These are phyloP conservation scores for Ormyrus labotus DNA, from an alignment of 2,888 invertebrate genomes.

Conservation along the genomic window DNA sequence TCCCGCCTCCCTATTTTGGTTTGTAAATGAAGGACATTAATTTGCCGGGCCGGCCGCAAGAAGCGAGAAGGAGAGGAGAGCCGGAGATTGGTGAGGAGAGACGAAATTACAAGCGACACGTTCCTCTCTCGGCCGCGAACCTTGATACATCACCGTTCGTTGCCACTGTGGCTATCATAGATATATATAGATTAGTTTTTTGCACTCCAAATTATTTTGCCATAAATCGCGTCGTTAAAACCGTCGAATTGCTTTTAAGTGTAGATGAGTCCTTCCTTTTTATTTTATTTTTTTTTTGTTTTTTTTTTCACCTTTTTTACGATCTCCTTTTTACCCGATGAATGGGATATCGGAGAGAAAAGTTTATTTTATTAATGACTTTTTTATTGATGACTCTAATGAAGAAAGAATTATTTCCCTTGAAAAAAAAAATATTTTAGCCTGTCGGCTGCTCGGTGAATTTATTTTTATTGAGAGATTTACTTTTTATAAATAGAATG, in stretches of 20 bases:
- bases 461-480: too few species aligned
- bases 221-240: slow-evolving; percentile 44
- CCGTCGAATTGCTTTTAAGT: slow-evolving; percentile 43
- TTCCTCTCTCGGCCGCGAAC: slow-evolving; percentile 32
- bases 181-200: slow-evolving; percentile 43
- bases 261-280: slow-evolving; percentile 23
- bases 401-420: neutral
- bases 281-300: slow-evolving; percentile 1
- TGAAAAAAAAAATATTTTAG: too few species aligned
- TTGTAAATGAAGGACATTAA: slow-evolving; percentile 63
- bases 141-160: slow-evolving; percentile 55
- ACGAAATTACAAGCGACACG: slow-evolving; percentile 57
- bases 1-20: slow-evolving; percentile 60
- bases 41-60: slow-evolving; percentile 55
- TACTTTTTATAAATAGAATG: too few species aligned
- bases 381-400: slow-evolving; percentile 31
- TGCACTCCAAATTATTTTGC: slow-evolving; percentile 45
- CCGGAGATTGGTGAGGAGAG: slow-evolving; percentile 16
- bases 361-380: slow-evolving; percentile 36
- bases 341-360: neutral
- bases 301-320: neutral
- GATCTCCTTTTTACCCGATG: neutral
- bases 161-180: slow-evolving; percentile 52
- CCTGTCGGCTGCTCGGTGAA: too few species aligned
- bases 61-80: slow-evolving; percentile 22